Conservation (phyloP, 2,888 invertebrate species). For the Venustoraphidia nigricollis region DNA sequence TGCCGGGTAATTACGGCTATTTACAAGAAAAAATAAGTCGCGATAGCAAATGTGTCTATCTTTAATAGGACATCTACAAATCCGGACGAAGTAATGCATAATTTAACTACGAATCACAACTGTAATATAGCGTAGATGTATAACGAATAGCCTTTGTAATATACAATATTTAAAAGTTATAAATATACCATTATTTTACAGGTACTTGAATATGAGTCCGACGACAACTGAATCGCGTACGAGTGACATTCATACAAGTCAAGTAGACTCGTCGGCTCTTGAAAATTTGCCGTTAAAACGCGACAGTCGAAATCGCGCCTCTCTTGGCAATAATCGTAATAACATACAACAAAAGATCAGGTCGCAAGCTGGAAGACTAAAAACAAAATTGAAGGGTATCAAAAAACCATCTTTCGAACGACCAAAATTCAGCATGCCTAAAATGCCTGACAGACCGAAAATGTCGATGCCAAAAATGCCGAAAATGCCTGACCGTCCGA, state of each 20-base stretch:
- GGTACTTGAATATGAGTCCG: conserved; percentile 40
- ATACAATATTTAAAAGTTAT: too few relatives aligned
- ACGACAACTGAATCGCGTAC: conserved; percentile 42
- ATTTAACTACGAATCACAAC: too few relatives aligned
- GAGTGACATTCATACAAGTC: conserved; percentile 26
- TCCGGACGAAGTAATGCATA: too few relatives aligned
- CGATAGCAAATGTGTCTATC: too few relatives aligned
- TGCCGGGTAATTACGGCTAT: too few relatives aligned
- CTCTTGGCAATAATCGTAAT: conserved; percentile 7
- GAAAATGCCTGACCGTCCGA: conserved; percentile 24
- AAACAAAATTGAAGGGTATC: conserved; percentile 46
- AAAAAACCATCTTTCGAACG: conserved; percentile 40
- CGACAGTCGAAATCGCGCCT: conserved; percentile 24
- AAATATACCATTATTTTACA: conserved; percentile 9
- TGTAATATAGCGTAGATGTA: too few relatives aligned
- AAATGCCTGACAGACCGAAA: conserved; percentile 42
- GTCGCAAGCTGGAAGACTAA: conserved; percentile 55
- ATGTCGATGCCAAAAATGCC: conserved; percentile 27
- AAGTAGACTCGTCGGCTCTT: conserved; percentile 49
- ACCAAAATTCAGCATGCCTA: conserved; percentile 33
- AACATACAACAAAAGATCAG: conserved; percentile 32
- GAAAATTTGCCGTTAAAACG: conserved; percentile 45
- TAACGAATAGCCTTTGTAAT: too few relatives aligned
- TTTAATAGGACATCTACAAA: too few relatives aligned
- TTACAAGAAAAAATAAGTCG: too few relatives aligned